Conservation (phyloP, 2,797 vertebrate species). For the Otolemur crassicaudatus region DNA sequence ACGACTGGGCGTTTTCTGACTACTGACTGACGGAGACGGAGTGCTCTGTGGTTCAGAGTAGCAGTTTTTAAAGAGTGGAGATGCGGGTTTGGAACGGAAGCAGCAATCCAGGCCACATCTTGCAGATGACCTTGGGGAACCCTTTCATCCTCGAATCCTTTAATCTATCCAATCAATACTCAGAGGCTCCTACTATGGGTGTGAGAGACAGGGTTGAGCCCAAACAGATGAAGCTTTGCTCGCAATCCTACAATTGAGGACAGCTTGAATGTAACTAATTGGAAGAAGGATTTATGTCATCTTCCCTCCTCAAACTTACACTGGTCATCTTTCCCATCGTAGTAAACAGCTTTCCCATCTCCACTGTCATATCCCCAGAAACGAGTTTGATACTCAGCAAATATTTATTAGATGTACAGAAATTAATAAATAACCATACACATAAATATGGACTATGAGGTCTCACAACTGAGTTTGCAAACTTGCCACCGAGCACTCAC, state of each 20-base stretch:
- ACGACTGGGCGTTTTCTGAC: neutral
- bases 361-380: neutral
- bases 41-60: neutral
- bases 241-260: neutral
- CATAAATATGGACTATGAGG: neutral
- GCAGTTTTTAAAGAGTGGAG: neutral
- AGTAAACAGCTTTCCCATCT: neutral
- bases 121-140: neutral
- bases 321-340: neutral
- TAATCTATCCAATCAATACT: neutral
- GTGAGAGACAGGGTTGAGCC: neutral
- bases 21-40: neutral
- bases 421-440: slow-evolving; percentile 29
- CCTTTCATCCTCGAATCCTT: neutral
- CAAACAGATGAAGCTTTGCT: neutral
- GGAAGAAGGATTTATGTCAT: neutral
- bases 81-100: neutral
- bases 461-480: no score
- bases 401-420: neutral
- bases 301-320: neutral
- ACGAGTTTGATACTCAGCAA: neutral
- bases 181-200: neutral
- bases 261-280: neutral
- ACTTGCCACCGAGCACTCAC: no score
- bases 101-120: neutral